Evolutionary conservation across 2,113 vertebrate genomes (phyloP), one percentile per base, ranked within the genome.

Genomic region (Ranitomeya variabilis): DNA sequence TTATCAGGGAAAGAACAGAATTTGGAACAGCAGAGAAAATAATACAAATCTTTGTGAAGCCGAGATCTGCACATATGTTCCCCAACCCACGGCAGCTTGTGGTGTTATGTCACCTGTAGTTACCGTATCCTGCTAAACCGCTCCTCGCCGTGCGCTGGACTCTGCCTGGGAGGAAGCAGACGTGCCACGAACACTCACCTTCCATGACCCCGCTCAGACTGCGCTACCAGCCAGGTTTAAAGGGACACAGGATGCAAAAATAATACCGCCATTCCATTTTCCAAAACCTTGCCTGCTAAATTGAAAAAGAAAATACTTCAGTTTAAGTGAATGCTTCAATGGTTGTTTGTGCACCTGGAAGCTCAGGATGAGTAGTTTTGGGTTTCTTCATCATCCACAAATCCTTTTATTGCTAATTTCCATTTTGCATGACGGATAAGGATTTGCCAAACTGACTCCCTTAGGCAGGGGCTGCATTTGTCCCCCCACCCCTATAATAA

Each of bases 1-100:
- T 88, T 83, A 88, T 76, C 66, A 60, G 21, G 69, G 59, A 83
- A 80, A 67, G 64, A 80, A 87, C 86, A 79, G 76, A 87, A 81
- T 87, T 71, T 87, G 62, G 77, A 87, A 87, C 64, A 57, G 8
- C 8, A 19, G 18, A 57, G 11, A 71, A 71, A 55, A 52, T 45
- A 59, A 66, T 23, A 60, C 26, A 66, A 76, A 13, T 9, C n/a
- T 13, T 18, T 51, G 0, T 10, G 3, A 21, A 45, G 59, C 51
- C 76, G 80, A 83, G 82, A 18, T 83, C 62, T n/a, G 77, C 76
- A 67, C 62, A 83, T 83, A 88, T 88, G 80, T 52, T 54, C 31
- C 12, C 52, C 12, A 83, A 86, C 52, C 73, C 55, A n/a, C 9
- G 31, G 26, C 78, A 59, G 69, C 54, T 76, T 62, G 80, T 69